Percentiles rank a stretch among this genome's conserved stretches.
Evolutionary conservation across 1,140 invertebrate genomes (phyloP).

Genomic region (Colletes latitarsis): DNA sequence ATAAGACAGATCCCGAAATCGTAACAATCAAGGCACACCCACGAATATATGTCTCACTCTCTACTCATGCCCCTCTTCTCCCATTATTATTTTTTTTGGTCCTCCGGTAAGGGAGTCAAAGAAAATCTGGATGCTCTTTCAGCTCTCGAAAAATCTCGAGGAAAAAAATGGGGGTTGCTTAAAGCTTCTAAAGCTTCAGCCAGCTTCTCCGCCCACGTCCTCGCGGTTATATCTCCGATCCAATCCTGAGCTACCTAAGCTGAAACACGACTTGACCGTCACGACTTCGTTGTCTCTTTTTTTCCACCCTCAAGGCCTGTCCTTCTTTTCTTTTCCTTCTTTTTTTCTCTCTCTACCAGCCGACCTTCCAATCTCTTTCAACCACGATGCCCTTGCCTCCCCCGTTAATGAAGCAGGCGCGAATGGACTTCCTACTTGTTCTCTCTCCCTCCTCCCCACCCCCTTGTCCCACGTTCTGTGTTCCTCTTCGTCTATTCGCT

Average conservation of each 20-base stretch:
- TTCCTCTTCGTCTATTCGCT: not conserved
- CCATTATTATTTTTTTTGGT: constrained; percentile 22
- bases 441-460: not conserved
- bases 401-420: constrained; percentile 56
- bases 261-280: constrained; percentile 25
- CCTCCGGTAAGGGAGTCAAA: not conserved
- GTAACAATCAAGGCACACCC: not conserved
- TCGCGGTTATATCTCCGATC: constrained; percentile 43
- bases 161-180: not conserved
- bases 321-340: constrained; percentile 41
- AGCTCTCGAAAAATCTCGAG: not conserved
- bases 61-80: too few relatives aligned
- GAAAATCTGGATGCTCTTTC: not conserved
- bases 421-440: constrained; percentile 33
- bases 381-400: constrained; percentile 43
- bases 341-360: constrained; percentile 36
- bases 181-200: constrained; percentile 16
- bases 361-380: constrained; percentile 53
- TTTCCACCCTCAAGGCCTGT: constrained; percentile 41
- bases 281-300: constrained; percentile 25
- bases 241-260: constrained; percentile 24
- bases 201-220: constrained; percentile 11
- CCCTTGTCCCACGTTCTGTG: not conserved
- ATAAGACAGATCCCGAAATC: not conserved
- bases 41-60: not conserved